These are phyloP conservation scores for Cotesia vestalis DNA, from an alignment of 1,140 invertebrate species.

Conservation along the genomic window DNA sequence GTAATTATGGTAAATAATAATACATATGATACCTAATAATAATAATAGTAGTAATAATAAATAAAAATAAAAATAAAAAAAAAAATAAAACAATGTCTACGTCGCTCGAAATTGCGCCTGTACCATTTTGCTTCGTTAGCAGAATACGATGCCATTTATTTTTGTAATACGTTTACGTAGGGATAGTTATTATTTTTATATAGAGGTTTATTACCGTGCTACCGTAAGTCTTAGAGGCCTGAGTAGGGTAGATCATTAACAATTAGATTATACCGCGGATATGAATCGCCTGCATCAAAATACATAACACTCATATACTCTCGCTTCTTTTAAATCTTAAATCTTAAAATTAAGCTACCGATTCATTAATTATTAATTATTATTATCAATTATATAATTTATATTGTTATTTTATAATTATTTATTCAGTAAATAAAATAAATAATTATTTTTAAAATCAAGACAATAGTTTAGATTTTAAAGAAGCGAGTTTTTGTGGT, in stretches of 20 bases:
- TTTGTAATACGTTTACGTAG: conserved; percentile 67
- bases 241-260: conserved; percentile 56
- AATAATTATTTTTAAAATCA: background rate
- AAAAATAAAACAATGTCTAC: conserved; percentile 54
- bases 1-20: conserved; percentile 9
- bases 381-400: too few relatives aligned
- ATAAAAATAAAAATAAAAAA: conserved; percentile 37
- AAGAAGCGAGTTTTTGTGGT: background rate
- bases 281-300: too few relatives aligned
- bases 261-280: conserved; percentile 37
- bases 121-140: conserved; percentile 66
- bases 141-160: conserved; percentile 67
- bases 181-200: conserved; percentile 68
- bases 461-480: background rate
- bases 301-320: too few relatives aligned
- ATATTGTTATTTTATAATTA: too few relatives aligned
- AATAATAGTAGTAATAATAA: conserved; percentile 19
- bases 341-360: too few relatives aligned
- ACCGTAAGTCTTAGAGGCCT: conserved; percentile 67
- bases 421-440: background rate
- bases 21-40: conserved; percentile 21
- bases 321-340: too few relatives aligned
- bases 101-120: conserved; percentile 63
- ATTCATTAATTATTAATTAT: too few relatives aligned
- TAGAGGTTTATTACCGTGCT: conserved; percentile 66